Conservation (phyloP, 1,140 invertebrate species). For the silkworm (Bombyx mori) region DNA sequence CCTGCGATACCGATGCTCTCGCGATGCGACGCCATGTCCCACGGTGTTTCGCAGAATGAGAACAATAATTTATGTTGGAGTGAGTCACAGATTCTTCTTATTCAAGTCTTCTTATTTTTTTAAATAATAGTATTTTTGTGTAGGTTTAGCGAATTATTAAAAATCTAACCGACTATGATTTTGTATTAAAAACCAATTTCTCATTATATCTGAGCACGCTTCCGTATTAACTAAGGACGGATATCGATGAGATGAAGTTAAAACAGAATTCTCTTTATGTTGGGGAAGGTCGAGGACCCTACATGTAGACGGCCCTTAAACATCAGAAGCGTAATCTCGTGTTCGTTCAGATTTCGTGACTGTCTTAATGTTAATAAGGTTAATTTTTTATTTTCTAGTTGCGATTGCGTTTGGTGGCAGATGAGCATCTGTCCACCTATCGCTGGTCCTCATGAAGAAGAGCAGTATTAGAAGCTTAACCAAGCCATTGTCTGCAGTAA, state of each 20-base stretch:
- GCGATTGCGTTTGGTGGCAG: background rate
- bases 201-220: background rate
- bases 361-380: too few relatives aligned
- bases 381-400: background rate
- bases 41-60: too few relatives aligned
- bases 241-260: slow-evolving; percentile 52
- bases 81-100: too few relatives aligned
- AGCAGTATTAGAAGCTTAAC: too few relatives aligned
- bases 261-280: slow-evolving; percentile 53
- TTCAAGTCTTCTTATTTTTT: slow-evolving; percentile 9
- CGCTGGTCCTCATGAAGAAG: too few relatives aligned
- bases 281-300: slow-evolving; percentile 60
- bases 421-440: too few relatives aligned
- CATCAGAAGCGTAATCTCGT: slow-evolving; percentile 27
- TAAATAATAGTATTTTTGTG: background rate
- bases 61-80: too few relatives aligned
- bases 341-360: slow-evolving; percentile 27
- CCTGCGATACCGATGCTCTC: too few relatives aligned
- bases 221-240: slow-evolving; percentile 27
- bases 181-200: background rate
- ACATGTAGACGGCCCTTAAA: slow-evolving; percentile 42
- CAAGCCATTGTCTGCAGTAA: too few relatives aligned
- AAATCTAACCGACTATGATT: background rate
- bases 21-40: too few relatives aligned
- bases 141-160: background rate